Percentiles rank a stretch among this genome's conserved stretches.
These are phyloP conservation scores for Tadarida brasiliensis DNA, from an alignment of 2,797 vertebrate genomes.

Conservation along the genomic window DNA sequence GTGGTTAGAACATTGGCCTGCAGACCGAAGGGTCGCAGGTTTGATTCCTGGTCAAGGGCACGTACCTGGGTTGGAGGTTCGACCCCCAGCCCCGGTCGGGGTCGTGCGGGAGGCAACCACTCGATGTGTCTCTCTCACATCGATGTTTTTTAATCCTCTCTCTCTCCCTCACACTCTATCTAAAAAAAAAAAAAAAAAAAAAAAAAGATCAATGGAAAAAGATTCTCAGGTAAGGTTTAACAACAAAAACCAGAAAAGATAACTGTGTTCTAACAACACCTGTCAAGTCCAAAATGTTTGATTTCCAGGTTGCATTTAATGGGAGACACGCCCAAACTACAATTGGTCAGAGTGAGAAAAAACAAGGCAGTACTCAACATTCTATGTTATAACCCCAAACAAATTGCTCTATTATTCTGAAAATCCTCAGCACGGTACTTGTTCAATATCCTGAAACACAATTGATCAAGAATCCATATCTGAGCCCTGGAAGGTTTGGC, in stretches of 20 bases:
- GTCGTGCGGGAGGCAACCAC: too few relatives aligned
- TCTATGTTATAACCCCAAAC: neutral
- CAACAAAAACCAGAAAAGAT: neutral
- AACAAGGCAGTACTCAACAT: neutral
- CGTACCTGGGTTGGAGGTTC: too few relatives aligned
- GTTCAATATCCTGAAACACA: neutral
- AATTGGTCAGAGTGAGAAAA: neutral
- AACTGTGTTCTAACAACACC: neutral
- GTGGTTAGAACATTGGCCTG: too few relatives aligned
- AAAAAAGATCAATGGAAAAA: too few relatives aligned
- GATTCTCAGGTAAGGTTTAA: too few relatives aligned
- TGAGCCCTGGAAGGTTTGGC: neutral
- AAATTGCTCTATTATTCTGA: neutral
- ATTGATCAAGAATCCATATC: neutral
- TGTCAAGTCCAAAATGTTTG: neutral
- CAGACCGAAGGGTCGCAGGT: too few relatives aligned
- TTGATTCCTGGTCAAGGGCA: too few relatives aligned
- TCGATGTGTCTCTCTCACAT: too few relatives aligned
- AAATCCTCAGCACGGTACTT: neutral
- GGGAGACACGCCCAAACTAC: neutral
- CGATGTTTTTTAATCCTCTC: too few relatives aligned
- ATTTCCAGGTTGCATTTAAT: neutral
- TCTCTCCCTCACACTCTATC: too few relatives aligned
- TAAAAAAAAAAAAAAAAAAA: too few relatives aligned
- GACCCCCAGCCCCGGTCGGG: too few relatives aligned